Percentiles rank a stretch among this genome's conserved stretches.
Conservation (phyloP, 2,113 vertebrate genomes). For the Bos indicus region DNA sequence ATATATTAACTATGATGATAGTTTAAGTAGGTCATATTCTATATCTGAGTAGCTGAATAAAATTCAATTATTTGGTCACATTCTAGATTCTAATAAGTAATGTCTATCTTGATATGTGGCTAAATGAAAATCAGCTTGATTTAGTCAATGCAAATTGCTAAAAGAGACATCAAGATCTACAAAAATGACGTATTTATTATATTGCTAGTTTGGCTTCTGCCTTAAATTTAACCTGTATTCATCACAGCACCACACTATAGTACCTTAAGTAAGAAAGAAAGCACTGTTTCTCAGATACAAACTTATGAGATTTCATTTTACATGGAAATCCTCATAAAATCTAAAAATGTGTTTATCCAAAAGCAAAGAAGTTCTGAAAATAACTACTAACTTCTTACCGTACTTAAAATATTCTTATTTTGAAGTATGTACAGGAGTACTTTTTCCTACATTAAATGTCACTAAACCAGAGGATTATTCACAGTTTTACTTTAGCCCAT, state of each 20-base stretch:
- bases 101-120: not conserved
- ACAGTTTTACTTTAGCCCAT: conserved; percentile 7
- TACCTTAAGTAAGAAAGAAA: not conserved
- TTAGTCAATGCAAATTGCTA: not conserved
- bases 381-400: not conserved
- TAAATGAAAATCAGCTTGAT: not conserved
- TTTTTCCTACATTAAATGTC: conserved; percentile 28
- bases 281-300: not conserved
- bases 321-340: not conserved
- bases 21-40: not conserved
- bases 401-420: not conserved
- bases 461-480: conserved; percentile 1
- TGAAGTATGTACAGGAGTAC: not conserved
- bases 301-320: not conserved
- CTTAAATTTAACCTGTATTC: not conserved
- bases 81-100: not conserved
- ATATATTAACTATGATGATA: not conserved
- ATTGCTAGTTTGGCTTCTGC: not conserved
- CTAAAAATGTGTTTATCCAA: not conserved
- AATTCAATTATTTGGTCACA: not conserved
- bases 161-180: not conserved
- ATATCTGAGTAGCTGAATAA: not conserved
- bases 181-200: not conserved
- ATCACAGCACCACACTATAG: not conserved
- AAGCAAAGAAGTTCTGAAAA: conserved; percentile 20